Evolutionary conservation across 2,113 vertebrate species (phyloP), one percentile per base, ranked within the genome.

Genomic region (Pseudopodoces humilis): DNA sequence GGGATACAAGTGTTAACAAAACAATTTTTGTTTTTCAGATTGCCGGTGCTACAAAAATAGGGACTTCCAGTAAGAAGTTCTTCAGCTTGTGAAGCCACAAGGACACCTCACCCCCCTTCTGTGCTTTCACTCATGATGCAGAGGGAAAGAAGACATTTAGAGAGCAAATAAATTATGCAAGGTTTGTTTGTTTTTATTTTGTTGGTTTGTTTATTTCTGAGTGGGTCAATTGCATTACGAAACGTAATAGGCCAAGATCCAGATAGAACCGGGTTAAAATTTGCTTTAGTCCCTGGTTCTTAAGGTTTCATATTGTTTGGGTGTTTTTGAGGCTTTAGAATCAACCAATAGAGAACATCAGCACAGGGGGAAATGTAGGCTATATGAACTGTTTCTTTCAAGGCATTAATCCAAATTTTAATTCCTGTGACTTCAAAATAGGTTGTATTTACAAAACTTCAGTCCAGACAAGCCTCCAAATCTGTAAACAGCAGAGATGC

Each of bases 1-100:
- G 69, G 47, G 52, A 75, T 59, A 76, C 27, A 50, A 1, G 27
- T 56, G 43, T 84, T 92, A 92, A 96, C 75, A 87, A 92, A 95
- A 86, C 52, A 83, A 23, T 88, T 92, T 86, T 90, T 97, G 37
- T 96, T 93, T 96, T 97, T 63, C 95, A 97, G 97, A 58, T 93
- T 85, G 63, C 39, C 72, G 69, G 64, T 0, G 0, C 85, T 92
- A 30, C 2, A 0, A 53, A 92, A 78, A 64, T 15, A 92, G 70
- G 77, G 63, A 35, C 31, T 93, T 88, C 25, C 60, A 92, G 31
- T 52, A 71, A 56, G 55, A n/a, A 64, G 47, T 24, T 80, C 59
- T 87, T 87, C 72, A 60, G 58, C 72, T 86, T 0, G 3, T 86
- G 47, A 77, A 90, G 86, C 5, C 2, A 18, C 49, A 62, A 89